These are phyloP conservation scores for Perithous albicinctus DNA, from an alignment of 2,888 invertebrate genomes.

Conservation along the genomic window DNA sequence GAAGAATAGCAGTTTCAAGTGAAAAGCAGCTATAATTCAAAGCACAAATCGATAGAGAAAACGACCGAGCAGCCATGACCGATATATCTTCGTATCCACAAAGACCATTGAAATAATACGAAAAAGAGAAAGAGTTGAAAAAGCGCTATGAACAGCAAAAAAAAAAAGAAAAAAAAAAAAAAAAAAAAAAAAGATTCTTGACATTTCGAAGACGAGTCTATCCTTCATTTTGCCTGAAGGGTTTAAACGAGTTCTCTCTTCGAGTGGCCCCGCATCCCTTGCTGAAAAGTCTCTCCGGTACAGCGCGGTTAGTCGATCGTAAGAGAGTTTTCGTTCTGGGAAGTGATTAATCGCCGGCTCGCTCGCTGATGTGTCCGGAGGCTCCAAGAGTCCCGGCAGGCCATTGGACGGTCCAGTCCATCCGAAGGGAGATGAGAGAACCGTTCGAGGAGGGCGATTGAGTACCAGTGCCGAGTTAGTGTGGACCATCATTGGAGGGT, in stretches of 20 bases:
- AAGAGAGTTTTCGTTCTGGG: slow-evolving; percentile 53
- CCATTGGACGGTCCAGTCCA: slow-evolving; percentile 19
- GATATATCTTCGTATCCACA: background rate
- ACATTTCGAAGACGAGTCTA: slow-evolving; percentile 1
- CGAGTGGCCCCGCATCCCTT: background rate
- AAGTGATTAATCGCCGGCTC: slow-evolving; percentile 53
- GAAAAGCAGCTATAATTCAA: background rate
- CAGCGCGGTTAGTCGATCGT: slow-evolving; percentile 14
- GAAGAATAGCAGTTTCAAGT: too few relatives aligned
- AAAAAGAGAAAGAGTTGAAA: background rate
- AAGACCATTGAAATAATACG: background rate
- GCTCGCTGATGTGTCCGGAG: slow-evolving; percentile 41
- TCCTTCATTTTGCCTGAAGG: background rate
- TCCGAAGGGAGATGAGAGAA: background rate
- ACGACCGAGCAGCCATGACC: background rate
- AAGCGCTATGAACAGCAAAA: background rate
- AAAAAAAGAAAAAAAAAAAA: too few relatives aligned
- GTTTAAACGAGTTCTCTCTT: background rate
- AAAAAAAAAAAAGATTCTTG: background rate
- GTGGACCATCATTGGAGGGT: slow-evolving; percentile 38
- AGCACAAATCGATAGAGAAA: background rate
- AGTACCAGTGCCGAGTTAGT: slow-evolving; percentile 38
- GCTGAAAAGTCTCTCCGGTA: background rate
- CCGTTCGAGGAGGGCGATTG: background rate
- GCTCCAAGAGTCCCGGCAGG: slow-evolving; percentile 31